These are phyloP conservation scores for Papilio aristodemus DNA, from an alignment of 1,140 invertebrate genomes.

Conservation along the genomic window DNA sequence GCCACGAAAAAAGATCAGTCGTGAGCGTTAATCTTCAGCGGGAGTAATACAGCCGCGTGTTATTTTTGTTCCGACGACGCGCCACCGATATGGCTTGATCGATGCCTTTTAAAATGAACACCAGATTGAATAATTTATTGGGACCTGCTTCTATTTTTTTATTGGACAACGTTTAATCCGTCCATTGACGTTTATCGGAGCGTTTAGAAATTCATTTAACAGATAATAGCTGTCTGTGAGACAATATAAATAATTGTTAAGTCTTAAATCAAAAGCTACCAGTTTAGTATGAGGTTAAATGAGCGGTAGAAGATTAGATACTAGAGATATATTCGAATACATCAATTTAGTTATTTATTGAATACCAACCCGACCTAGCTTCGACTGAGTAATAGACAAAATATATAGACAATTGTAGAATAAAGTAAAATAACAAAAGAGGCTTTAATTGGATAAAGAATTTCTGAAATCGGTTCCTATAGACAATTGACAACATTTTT, in stretches of 20 bases:
- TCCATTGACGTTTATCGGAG: constrained; percentile 52
- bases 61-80: constrained; percentile 51
- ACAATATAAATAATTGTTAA: constrained; percentile 35
- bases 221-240: constrained; percentile 41
- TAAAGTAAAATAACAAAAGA: no score
- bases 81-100: constrained; percentile 58
- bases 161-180: constrained; percentile 49
- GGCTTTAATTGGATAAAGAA: no score
- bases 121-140: constrained; percentile 64
- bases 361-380: no score
- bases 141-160: constrained; percentile 48
- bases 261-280: constrained; percentile 29
- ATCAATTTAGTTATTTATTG: not conserved
- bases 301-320: constrained; percentile 2
- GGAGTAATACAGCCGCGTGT: constrained; percentile 46
- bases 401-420: no score
- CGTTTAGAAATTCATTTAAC: constrained; percentile 56
- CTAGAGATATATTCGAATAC: not conserved
- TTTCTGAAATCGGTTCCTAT: no score
- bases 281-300: not conserved
- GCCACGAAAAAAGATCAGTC: constrained; percentile 15
- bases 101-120: constrained; percentile 66
- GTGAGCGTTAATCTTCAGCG: constrained; percentile 46
- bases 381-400: no score
- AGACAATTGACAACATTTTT: no score